Evolutionary conservation across 2,888 invertebrate genomes (phyloP), one percentile per base, ranked within the genome.

Genomic region (Oscheius sp.): DNA sequence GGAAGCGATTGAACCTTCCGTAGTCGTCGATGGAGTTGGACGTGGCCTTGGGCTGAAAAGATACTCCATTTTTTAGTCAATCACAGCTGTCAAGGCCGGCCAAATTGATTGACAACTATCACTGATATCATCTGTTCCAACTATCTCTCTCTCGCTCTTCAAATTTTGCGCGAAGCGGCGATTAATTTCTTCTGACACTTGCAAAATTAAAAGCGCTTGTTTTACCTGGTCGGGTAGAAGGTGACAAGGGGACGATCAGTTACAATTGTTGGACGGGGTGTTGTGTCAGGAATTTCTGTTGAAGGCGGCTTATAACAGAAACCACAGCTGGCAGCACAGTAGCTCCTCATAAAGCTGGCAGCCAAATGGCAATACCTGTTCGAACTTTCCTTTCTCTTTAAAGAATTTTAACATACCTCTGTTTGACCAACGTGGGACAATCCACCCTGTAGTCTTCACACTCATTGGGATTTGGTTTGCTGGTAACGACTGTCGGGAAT

Each of bases 361-460:
- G 87, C 77, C 55, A 76, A 72, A 66, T 79, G 76, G 66, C 81
- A 81, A 53, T 81, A 81, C 73, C 81, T 81, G 9, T 35, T 35
- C 35, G 55, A 74, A 76, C 23, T 16, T n/a, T 5, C 18, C 6
- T 56, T 41, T 2, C n/a, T 18, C 23, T 41, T 45, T 41, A n/a
- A 43, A 43, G 13, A 41, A 63, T 16, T 13, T 3, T 21, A 21
- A n/a, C 25, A 27, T 69, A 81, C 78, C 81, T 79, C 35, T 79
- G 77, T 52, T 76, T 76, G 7, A 81, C 79, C 58, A 81, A 71
- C 55, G 74, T 68, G 49, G 75, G 71, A 80, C 85, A 87, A 64
- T 87, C 87, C 1, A 87, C 87, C 2, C 87, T 82, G 53, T 88
- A 80, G 75, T 87, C 87, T 71, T 85, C 86, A 61, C 87, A 87